A percentile compares a stretch with the other conserved stretches of the same genome.
Evolutionary conservation across 2,888 invertebrate species (phyloP).

Genomic region (Drosophila neutralis): DNA sequence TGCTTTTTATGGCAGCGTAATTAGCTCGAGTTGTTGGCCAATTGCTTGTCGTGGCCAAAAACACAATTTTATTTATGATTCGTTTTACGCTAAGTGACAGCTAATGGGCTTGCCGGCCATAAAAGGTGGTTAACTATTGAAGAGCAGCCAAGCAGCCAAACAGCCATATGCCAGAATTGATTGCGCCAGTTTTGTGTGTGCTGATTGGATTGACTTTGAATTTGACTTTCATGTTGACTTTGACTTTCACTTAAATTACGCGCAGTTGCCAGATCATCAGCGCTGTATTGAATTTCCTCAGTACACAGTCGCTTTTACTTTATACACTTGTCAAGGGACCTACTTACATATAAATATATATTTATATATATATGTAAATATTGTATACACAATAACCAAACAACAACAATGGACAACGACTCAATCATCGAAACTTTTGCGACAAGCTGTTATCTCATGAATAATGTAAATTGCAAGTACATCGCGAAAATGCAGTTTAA

Average conservation of each 20-base stretch:
- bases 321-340: conserved; percentile 13
- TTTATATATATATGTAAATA: too few species aligned
- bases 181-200: conserved; percentile 27
- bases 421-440: conserved; percentile 44
- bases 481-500: conserved; percentile 60
- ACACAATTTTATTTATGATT: conserved; percentile 65
- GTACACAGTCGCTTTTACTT: neutral
- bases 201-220: conserved; percentile 57
- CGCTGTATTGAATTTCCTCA: conserved; percentile 10
- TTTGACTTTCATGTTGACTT: conserved; percentile 24
- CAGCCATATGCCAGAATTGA: conserved; percentile 56
- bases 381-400: conserved; percentile 2
- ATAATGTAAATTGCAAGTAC: conserved; percentile 57
- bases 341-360: neutral
- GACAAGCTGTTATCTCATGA: conserved; percentile 49
- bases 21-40: conserved; percentile 46
- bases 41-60: conserved; percentile 39
- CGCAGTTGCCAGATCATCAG: conserved; percentile 12
- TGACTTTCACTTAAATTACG: conserved; percentile 35
- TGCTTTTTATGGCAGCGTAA: conserved; percentile 69
- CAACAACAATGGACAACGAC: conserved; percentile 17
- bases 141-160: conserved; percentile 19
- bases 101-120: conserved; percentile 64
- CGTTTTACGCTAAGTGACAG: conserved; percentile 67
- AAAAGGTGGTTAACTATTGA: conserved; percentile 56